Evolutionary conservation across 1,140 invertebrate species (phyloP), one percentile per base, ranked within the genome.

Genomic region (Anoplolepis gracilipes): DNA sequence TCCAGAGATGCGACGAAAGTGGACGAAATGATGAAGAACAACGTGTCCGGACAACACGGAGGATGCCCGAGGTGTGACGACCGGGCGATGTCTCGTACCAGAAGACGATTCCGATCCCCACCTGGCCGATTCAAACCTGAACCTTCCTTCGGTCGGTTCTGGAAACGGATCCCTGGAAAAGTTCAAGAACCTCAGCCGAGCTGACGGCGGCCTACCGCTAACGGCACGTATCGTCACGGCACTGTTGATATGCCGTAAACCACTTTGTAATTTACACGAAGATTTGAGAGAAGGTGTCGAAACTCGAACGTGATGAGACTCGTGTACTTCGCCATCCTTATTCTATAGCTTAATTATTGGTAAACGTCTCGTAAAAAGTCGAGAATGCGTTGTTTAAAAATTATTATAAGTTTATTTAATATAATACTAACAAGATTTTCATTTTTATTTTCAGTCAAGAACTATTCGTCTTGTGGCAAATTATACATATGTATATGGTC

Each of bases 171-270:
- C 79, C 73, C 73, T 61, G 67, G 82, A 72, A 86, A 88, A 85
- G 91, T 90, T 92, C 90, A 92, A 92, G 86, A 87, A 92, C 90
- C 91, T 87, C 67, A 2, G 61, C 10, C 53, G 65, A 46, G 46
- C 76, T 36, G 62, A 79, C 33, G 11, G 42, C 77, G 69, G 10
- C 36, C 25, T 53, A 19, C 65, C 19, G 67, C 49, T 82, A 82
- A 73, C 67, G 67, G 67, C 78, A 72, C 11, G 53, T 28, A 39
- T 72, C 77, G 30, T 49, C 64, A 72, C 30, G 19, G 25, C 39
- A 16, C 22, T 39, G 25, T 30, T 72, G 78, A 59, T 82, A 59
- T 8, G 67, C 36, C 36, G 30, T 55, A 39, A 79, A 70, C 28
- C 25, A 16, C 30, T 55, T n/a, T 55, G 46, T 69, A 79, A 79